These are phyloP conservation scores for Drosophila paulistorum DNA, from an alignment of 1,140 invertebrate genomes.

Conservation along the genomic window DNA sequence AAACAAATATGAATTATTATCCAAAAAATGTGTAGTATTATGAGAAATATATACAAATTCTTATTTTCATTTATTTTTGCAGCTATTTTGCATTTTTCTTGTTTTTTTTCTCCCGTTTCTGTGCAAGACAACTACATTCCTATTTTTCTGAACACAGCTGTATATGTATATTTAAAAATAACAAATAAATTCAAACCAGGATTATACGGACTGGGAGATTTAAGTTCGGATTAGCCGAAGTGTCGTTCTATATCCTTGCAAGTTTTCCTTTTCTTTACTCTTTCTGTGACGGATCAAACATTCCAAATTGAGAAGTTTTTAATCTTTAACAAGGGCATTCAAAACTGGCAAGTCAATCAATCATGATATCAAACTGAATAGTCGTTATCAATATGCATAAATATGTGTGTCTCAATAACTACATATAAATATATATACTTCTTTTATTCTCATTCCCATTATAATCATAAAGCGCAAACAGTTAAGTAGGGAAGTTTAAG, in stretches of 20 bases:
- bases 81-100: too few relatives aligned
- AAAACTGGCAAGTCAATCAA: constrained; percentile 30
- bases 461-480: constrained; percentile 9
- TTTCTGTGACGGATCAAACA: neutral
- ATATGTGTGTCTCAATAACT: neutral
- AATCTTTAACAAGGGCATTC: neutral
- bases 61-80: too few relatives aligned
- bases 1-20: too few relatives aligned
- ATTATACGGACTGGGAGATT: constrained; percentile 3
- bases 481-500: constrained; percentile 17
- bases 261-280: neutral
- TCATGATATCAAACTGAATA: constrained; percentile 21
- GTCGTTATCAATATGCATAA: constrained; percentile 17
- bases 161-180: constrained; percentile 48
- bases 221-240: neutral
- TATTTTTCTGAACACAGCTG: too few relatives aligned
- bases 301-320: too few relatives aligned
- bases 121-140: too few relatives aligned
- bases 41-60: too few relatives aligned
- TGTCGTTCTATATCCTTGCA: neutral
- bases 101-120: too few relatives aligned
- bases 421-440: constrained; percentile 14
- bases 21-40: too few relatives aligned
- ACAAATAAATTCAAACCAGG: constrained; percentile 34
- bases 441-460: constrained; percentile 1